Evolutionary conservation across 2,797 vertebrate species (phyloP).

Genomic region (Poeciliopsis paucimaculata): DNA sequence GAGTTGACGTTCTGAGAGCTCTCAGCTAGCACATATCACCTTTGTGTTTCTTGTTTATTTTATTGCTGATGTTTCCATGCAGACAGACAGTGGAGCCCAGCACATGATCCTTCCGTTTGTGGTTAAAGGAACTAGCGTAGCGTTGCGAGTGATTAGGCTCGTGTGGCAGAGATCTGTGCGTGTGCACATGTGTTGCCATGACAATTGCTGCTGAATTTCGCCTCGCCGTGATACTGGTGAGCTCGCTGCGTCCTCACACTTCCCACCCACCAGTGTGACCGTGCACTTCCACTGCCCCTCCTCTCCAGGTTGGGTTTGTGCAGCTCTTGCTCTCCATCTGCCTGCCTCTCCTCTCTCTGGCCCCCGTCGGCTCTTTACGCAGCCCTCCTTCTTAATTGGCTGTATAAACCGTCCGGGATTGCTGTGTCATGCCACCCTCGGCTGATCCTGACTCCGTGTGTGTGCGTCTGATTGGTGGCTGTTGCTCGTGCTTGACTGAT

Average conservation of each 20-base stretch:
- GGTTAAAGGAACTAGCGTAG: background rate
- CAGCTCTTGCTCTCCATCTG: slow-evolving; percentile 47
- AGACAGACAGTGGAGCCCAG: slow-evolving; percentile 6
- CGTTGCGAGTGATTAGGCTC: background rate
- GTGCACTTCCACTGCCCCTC: slow-evolving; percentile 30
- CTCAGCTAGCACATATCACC: background rate
- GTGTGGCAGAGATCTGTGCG: background rate
- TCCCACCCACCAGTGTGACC: slow-evolving; percentile 58
- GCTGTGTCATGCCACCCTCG: slow-evolving; percentile 44
- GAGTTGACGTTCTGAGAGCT: background rate
- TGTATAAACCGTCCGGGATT: slow-evolving; percentile 26
- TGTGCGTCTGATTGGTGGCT: slow-evolving; percentile 34
- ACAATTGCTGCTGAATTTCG: slow-evolving; percentile 41
- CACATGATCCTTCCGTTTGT: slow-evolving; percentile 5
- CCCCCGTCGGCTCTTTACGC: slow-evolving; percentile 19
- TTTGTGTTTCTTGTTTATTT: background rate
- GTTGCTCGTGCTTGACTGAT: slow-evolving; percentile 57
- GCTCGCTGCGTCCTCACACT: slow-evolving; percentile 36
- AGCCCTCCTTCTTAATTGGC: slow-evolving; percentile 59
- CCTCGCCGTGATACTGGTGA: slow-evolving; percentile 14
- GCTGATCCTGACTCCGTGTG: slow-evolving; percentile 30
- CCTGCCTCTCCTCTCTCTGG: slow-evolving; percentile 31
- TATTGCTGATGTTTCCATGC: background rate
- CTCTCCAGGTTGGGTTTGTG: slow-evolving; percentile 4
- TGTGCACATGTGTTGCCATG: slow-evolving; percentile 46